Evolutionary conservation across 2,888 invertebrate genomes (phyloP), one percentile per base, ranked within the genome.

Genomic region (Pseudoips prasinana): DNA sequence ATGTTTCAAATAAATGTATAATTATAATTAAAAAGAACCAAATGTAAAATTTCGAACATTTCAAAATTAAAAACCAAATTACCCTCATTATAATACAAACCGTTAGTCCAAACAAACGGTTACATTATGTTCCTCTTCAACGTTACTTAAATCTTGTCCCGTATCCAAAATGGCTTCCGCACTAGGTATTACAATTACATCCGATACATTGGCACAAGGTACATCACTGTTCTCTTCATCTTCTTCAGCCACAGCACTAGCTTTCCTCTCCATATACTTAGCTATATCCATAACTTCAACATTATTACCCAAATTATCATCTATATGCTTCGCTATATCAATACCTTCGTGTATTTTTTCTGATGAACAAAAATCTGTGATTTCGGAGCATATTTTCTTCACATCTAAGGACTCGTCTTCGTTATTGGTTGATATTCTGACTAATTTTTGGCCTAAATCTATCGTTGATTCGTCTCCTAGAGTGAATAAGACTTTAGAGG

Each of bases 141-240:
- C 44, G 33, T 48, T 37, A 30, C 25, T 47, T 10, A 51, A 39
- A 25, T 20, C 38, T 18, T 73, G 81, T 10, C 75, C 81, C 0
- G 74, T 77, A 53, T 83, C 82, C 46, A 85, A 65, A 5, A 81
- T 83, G 27, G 83, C 84, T 40, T 83, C 85, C 5, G 80, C 82
- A 49, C 84, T 84, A 0, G 77, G 80, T 73, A 84, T 82, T 3
- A 84, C 84, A 27, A 82, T 85, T 4, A 83, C 82, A 29, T 85
- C 85, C 1, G 63, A 71, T 14, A 83, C 73, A 42, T 75, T 77
- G 42, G 73, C 73, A 65, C 85, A 80, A 9, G 44, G 43, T 8
- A 41, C 47, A 2, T 59, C 59, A 28, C 52, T 61, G 29, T 72
- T 72, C 39, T 73, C 73, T 6, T 43, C 58, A n/a, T n/a, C n/a